A percentile compares a stretch with the other conserved stretches of the same genome.
phyloP scores from a whole-genome alignment of 2,113 vertebrate species.

The Tyto alba region DNA sequence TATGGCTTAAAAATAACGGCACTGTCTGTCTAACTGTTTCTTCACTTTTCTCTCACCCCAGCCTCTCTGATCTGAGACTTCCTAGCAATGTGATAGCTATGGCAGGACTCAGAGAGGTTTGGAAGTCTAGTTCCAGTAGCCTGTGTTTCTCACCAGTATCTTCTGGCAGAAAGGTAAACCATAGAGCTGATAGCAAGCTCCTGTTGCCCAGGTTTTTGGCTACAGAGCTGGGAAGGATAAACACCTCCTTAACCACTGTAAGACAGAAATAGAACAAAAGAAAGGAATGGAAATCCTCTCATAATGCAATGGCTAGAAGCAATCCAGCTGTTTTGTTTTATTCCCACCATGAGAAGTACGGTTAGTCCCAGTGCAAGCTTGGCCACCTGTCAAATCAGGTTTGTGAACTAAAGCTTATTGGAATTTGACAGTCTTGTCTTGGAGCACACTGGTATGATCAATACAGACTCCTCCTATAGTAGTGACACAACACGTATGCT shows the following conservation, averaged over 20 bases:
- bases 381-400: conserved; percentile 58
- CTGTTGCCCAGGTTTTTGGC: conserved; percentile 6
- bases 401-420: conserved; percentile 25
- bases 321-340: conserved; percentile 54
- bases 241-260: conserved; percentile 14
- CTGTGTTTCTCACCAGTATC: not conserved
- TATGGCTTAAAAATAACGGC: not conserved
- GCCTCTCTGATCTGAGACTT: not conserved
- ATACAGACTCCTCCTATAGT: not conserved
- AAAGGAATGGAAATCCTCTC: conserved; percentile 40
- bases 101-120: not conserved
- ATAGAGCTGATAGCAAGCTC: not conserved
- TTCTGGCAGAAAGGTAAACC: conserved; percentile 12
- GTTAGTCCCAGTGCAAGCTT: not conserved
- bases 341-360: not conserved
- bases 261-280: conserved; percentile 18
- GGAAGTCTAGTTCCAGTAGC: not conserved
- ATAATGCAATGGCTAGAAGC: conserved; percentile 9
- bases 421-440: conserved; percentile 43
- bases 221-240: conserved; percentile 29
- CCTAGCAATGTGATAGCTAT: not conserved
- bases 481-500: conserved; percentile 21
- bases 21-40: not conserved
- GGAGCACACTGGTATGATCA: conserved; percentile 13
- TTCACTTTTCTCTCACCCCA: not conserved